A percentile compares a stretch with the other conserved stretches of the same genome.
phyloP scores from a whole-genome alignment of 1,140 invertebrate genomes.

The Brachionus calyciflorus region DNA sequence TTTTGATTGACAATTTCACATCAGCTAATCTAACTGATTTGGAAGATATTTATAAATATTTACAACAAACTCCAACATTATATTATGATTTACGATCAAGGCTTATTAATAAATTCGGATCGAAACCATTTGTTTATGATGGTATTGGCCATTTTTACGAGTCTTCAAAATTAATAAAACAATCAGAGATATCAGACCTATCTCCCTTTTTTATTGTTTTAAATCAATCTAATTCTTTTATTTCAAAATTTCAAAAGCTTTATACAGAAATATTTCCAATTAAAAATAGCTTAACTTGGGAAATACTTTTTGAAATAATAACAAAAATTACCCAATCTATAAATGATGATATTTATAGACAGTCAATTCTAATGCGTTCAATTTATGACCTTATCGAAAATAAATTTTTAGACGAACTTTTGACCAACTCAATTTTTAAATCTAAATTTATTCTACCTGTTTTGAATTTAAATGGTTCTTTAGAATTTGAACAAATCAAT shows the following conservation, averaged over 20 bases:
- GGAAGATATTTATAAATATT: background rate
- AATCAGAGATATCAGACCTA: background rate
- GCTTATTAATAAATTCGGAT: background rate
- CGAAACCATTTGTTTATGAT: background rate
- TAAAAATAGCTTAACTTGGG: background rate
- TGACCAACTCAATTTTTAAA: background rate
- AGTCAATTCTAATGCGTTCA: slow-evolving; percentile 3
- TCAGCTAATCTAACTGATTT: background rate
- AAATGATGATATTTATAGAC: background rate
- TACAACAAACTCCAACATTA: background rate
- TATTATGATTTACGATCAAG: background rate
- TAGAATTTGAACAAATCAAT: background rate
- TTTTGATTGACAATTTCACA: background rate
- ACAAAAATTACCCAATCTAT: background rate
- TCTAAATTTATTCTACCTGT: slow-evolving; percentile 9
- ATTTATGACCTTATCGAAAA: slow-evolving; percentile 5
- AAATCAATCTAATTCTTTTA: background rate
- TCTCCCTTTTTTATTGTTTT: background rate
- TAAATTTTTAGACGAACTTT: background rate
- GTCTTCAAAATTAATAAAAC: background rate
- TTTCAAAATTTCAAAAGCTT: background rate
- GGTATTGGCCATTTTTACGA: background rate
- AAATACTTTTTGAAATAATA: background rate
- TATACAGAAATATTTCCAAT: background rate
- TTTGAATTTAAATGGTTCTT: background rate